phyloP scores from a whole-genome alignment of 2,888 invertebrate species.

The Hypercompe scribonia region DNA sequence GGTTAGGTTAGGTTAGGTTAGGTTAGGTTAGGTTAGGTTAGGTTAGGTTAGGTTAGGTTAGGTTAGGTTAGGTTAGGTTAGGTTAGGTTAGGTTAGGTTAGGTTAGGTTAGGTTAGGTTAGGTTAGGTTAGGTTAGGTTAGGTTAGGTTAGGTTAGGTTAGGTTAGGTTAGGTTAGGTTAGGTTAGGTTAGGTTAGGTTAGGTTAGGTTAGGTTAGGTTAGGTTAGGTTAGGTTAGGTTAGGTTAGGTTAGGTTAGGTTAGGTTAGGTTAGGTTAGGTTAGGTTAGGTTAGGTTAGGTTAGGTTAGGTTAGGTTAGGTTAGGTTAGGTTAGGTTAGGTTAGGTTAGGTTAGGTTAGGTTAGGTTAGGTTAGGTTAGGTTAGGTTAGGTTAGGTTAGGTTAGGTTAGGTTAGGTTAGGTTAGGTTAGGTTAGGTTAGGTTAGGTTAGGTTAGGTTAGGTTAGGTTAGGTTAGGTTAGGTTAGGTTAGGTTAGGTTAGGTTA shows the following conservation, averaged over 20 bases:
- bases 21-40: constrained; percentile 25
- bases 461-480: constrained; percentile 10
- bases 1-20: constrained; percentile 33
- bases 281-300: constrained; percentile 34
- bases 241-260: constrained; percentile 45
- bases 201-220: constrained; percentile 45
- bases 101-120: constrained; percentile 29
- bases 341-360: constrained; percentile 41
- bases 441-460: constrained; percentile 26
- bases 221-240: constrained; percentile 40
- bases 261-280: constrained; percentile 44
- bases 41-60: constrained; percentile 24
- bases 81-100: constrained; percentile 31
- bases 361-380: constrained; percentile 36
- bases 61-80: constrained; percentile 40
- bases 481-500: too few relatives aligned
- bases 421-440: constrained; percentile 26
- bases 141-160: constrained; percentile 31
- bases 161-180: constrained; percentile 45
- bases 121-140: constrained; percentile 29
- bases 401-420: constrained; percentile 25
- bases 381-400: constrained; percentile 11
- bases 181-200: constrained; percentile 46
- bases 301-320: constrained; percentile 39
- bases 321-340: constrained; percentile 13